Conservation (phyloP, 2,113 vertebrate genomes). For the Tor tambroides region DNA sequence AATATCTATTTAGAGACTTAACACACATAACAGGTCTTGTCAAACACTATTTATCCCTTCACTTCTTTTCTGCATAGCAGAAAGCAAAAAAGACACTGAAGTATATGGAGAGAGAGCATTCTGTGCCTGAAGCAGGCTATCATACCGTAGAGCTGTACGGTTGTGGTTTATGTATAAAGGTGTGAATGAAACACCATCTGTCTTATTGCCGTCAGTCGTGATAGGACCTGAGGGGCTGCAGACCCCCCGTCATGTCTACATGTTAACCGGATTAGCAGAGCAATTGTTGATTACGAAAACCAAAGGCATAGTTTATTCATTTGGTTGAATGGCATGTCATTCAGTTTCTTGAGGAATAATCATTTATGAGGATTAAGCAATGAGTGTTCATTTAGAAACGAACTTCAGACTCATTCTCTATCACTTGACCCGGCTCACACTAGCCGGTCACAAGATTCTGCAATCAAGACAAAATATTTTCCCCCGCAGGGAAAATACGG, state of each 20-base stretch:
- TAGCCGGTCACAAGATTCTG: background rate
- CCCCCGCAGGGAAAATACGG: background rate
- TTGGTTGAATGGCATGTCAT: background rate
- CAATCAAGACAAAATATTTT: constrained; percentile 19
- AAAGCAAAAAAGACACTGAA: no score
- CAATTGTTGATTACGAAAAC: constrained; percentile 28
- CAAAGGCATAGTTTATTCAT: background rate
- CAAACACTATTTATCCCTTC: background rate
- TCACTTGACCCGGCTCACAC: background rate
- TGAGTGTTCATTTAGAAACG: background rate
- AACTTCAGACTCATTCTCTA: background rate
- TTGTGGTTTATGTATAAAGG: constrained; percentile 6
- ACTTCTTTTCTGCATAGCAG: no score
- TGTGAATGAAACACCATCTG: constrained; percentile 44
- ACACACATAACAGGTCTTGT: background rate
- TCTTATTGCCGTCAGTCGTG: background rate
- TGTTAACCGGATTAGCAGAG: constrained; percentile 25
- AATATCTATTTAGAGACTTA: background rate
- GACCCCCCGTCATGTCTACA: background rate
- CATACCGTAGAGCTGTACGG: background rate
- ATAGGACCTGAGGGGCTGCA: constrained; percentile 22
- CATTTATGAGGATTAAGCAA: constrained; percentile 19
- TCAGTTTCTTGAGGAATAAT: background rate
- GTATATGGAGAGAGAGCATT: background rate
- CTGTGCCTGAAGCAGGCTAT: background rate